Base-by-base conservation (phyloP, 2,113 vertebrate species). In the Corythornis madagascariensis region DNA sequence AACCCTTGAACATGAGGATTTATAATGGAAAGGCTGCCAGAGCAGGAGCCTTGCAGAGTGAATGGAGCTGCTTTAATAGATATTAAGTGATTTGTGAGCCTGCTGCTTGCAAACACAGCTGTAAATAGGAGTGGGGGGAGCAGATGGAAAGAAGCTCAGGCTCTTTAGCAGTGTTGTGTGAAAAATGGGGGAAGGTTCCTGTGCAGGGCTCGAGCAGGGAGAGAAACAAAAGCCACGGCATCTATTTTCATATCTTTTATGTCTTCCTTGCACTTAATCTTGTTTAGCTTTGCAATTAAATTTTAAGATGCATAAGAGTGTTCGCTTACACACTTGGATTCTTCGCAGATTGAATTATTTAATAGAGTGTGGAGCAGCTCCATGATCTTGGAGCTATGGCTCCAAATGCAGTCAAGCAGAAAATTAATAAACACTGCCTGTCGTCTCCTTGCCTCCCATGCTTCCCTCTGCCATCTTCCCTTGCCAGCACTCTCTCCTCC, bases 321-420 rank as follows among this genome's bases (percentile, higher is more conserved):
- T 94, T 94, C 91, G 48, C 90, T 93, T 77, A 64, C 82, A 96
- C 90, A 96, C 96, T 96, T 94, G 95, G 96, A 92, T 91, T 97
- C 96, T 91, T 81, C 89, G n/a, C 94, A 88, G 96, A 97, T 92
- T 95, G 97, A 96, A 97, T 98, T 96, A 96, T 97, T 97, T 97
- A 97, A 97, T 95, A 96, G 96, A 96, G 95, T 97, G 96, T 94
- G 91, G 95, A 93, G 97, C 86, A 60, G 90, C 94, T 97, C 93
- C 66, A 83, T 88, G 93, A 89, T 64, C 95, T 88, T 66, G 63
- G 86, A 80, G 96, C 94, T 92, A 43, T 72, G 94, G 95, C 93
- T 88, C 89, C 91, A 86, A 94, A 94, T 2, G 90, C 96, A 97
- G 94, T 5, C 88, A 89, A 94, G 96, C 96, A 96, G 98, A 97